Conservation (phyloP, 2,888 invertebrate species). For the Emesis russula region DNA sequence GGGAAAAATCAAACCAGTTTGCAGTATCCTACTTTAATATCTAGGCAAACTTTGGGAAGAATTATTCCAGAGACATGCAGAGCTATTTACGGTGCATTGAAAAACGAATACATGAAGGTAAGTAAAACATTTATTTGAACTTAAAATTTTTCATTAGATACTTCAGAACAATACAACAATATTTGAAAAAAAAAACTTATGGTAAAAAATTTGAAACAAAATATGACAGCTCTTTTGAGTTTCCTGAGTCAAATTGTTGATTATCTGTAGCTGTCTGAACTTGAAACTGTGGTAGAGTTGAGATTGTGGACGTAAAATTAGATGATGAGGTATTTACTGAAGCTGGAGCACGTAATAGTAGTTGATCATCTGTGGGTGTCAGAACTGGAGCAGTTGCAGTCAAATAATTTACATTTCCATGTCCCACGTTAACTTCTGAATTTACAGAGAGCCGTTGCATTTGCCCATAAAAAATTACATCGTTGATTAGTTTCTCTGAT, state of each 20-base stretch:
- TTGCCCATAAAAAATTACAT: constrained; percentile 46
- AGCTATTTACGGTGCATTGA: constrained; percentile 25
- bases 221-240: constrained; percentile 2
- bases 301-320: constrained; percentile 7
- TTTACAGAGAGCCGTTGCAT: constrained; percentile 43
- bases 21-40: constrained; percentile 11
- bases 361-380: too few species aligned
- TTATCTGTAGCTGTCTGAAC: constrained; percentile 17
- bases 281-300: constrained; percentile 24
- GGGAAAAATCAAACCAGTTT: neutral
- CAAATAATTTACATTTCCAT: neutral
- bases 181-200: neutral
- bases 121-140: constrained; percentile 4
- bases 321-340: too few species aligned
- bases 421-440: constrained; percentile 10
- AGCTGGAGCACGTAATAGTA: too few species aligned
- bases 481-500: constrained; percentile 68
- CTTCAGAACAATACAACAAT: neutral
- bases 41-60: constrained; percentile 18
- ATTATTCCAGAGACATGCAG: constrained; percentile 33
- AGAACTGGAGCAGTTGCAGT: too few species aligned
- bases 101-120: constrained; percentile 32
- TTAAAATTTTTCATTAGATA: neutral
- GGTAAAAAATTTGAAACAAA: neutral
- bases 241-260: constrained; percentile 22